Conservation (phyloP, 2,113 vertebrate species). For the Caracal caracal region DNA sequence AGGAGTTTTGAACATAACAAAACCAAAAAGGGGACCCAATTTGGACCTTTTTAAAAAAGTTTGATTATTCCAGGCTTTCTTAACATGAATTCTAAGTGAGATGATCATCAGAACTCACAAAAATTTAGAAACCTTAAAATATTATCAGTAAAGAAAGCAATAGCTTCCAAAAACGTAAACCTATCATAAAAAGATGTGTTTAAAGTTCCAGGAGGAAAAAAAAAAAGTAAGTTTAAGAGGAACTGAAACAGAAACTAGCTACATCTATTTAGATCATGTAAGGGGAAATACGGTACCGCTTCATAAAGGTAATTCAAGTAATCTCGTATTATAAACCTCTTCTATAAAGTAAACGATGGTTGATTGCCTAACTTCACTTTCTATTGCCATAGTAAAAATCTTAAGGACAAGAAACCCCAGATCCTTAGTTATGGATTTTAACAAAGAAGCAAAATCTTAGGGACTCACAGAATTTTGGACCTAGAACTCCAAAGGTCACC, state of each 20-base stretch:
- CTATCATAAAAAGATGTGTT: slow-evolving; percentile 42
- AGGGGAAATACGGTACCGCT: not conserved
- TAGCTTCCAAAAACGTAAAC: slow-evolving; percentile 38
- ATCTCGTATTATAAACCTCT: slow-evolving; percentile 15
- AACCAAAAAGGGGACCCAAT: slow-evolving; percentile 1
- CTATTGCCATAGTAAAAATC: not conserved
- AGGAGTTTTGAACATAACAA: not conserved
- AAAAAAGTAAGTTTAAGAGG: slow-evolving; percentile 23
- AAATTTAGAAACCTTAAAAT: slow-evolving; percentile 56
- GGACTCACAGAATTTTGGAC: slow-evolving; percentile 32
- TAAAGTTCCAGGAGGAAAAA: not conserved
- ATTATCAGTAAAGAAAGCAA: slow-evolving; percentile 46
- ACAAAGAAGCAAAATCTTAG: slow-evolving; percentile 13
- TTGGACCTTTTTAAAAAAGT: not conserved
- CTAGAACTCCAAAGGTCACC: not conserved
- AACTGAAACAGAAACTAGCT: slow-evolving; percentile 41
- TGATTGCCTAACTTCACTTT: slow-evolving; percentile 10
- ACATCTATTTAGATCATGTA: not conserved
- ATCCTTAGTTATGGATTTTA: slow-evolving; percentile 45
- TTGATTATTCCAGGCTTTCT: slow-evolving; percentile 19
- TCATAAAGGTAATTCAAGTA: slow-evolving; percentile 6
- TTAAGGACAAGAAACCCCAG: slow-evolving; percentile 43
- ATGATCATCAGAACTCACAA: slow-evolving; percentile 54
- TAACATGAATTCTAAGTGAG: slow-evolving; percentile 50
- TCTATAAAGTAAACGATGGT: slow-evolving; percentile 27